A percentile compares a stretch with the other conserved stretches of the same genome.
Evolutionary conservation across 2,113 vertebrate species (phyloP).

Genomic region (Pterocles burchelli): DNA sequence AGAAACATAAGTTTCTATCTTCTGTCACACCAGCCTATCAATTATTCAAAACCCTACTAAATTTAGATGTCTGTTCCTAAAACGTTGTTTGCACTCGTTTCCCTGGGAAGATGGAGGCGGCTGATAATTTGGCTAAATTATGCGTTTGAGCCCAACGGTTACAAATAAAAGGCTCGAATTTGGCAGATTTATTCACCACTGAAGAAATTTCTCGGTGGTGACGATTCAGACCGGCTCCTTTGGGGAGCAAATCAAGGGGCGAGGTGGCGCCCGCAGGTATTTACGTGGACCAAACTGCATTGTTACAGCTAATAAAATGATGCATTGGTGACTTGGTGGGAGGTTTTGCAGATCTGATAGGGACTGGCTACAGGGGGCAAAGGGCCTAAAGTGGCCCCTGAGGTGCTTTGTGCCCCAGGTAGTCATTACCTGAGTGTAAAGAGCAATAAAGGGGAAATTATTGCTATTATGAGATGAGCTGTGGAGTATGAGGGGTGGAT

Average conservation of each 20-base stretch:
- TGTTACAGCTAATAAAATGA: slow-evolving; percentile 49
- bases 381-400: slow-evolving; percentile 35
- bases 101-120: slow-evolving; percentile 31
- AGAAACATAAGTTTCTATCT: slow-evolving; percentile 71
- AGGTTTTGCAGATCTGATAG: slow-evolving; percentile 52
- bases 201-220: background rate
- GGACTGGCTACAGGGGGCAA: background rate
- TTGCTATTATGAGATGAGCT: background rate
- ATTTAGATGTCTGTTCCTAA: slow-evolving; percentile 69
- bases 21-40: slow-evolving; percentile 25
- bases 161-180: slow-evolving; percentile 2
- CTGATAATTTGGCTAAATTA: slow-evolving; percentile 59
- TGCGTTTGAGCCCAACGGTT: slow-evolving; percentile 23
- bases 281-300: slow-evolving; percentile 21
- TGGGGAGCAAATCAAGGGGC: background rate
- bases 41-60: slow-evolving; percentile 60
- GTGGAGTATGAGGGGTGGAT: background rate
- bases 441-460: slow-evolving; percentile 59
- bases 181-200: background rate
- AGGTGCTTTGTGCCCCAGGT: slow-evolving; percentile 40
- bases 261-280: slow-evolving; percentile 39
- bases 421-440: slow-evolving; percentile 55
- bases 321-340: slow-evolving; percentile 23
- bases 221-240: background rate
- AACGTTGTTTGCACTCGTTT: slow-evolving; percentile 39